phyloP scores from a whole-genome alignment of 2,888 invertebrate genomes.

The Chromoteleia sp. region DNA sequence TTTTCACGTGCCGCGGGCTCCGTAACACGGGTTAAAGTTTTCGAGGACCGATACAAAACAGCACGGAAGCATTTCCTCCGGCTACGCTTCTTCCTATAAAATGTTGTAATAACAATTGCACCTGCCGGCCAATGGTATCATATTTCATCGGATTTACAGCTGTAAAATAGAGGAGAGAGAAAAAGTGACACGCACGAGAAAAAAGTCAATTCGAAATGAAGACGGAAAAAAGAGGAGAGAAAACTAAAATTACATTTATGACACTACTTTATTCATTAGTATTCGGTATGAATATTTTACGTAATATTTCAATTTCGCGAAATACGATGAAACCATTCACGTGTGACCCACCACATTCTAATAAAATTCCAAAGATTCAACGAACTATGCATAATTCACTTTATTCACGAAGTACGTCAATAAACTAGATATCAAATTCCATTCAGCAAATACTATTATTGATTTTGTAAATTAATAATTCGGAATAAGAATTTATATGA shows the following conservation, averaged over 20 bases:
- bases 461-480: conserved; percentile 49
- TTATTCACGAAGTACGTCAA: conserved; percentile 50
- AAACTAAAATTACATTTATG: conserved; percentile 36
- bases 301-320: conserved; percentile 54
- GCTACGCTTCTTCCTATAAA: conserved; percentile 48
- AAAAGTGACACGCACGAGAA: conserved; percentile 1
- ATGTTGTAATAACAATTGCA: conserved; percentile 59
- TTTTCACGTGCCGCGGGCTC: conserved; percentile 61
- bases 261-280: conserved; percentile 47
- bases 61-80: conserved; percentile 59
- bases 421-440: conserved; percentile 62
- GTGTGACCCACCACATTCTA: conserved; percentile 62
- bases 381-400: conserved; percentile 61
- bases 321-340: conserved; percentile 56
- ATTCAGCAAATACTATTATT: conserved; percentile 57
- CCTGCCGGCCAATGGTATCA: conserved; percentile 45
- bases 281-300: conserved; percentile 61
- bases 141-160: conserved; percentile 53
- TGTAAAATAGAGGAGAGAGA: conserved; percentile 8
- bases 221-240: not conserved
- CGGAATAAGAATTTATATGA: not conserved
- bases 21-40: conserved; percentile 57
- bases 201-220: not conserved
- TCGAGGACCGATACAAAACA: conserved; percentile 65
- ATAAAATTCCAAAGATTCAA: conserved; percentile 67